A percentile compares a stretch with the other conserved stretches of the same genome.
Evolutionary conservation across 1,140 invertebrate genomes (phyloP).

Genomic region (Sarcophaga bullata): DNA sequence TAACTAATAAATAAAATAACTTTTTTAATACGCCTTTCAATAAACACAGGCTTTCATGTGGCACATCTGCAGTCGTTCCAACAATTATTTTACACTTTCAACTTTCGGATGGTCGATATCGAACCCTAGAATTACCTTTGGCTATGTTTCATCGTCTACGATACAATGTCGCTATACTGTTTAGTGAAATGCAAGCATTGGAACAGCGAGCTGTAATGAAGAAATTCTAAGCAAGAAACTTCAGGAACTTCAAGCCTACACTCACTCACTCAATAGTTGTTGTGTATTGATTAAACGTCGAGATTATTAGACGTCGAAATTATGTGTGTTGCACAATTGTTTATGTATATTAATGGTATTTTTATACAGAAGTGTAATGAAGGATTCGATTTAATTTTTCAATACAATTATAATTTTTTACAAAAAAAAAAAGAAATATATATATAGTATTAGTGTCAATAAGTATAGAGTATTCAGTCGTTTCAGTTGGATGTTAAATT

Average conservation of each 20-base stretch:
- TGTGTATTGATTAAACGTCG: not conserved
- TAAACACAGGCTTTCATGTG: not conserved
- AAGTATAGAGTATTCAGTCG: too few species aligned
- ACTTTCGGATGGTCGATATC: conserved; percentile 53
- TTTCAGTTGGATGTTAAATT: too few species aligned
- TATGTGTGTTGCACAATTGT: too few species aligned
- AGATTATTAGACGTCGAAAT: too few species aligned
- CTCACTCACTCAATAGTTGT: not conserved
- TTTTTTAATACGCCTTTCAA: not conserved
- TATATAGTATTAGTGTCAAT: too few species aligned
- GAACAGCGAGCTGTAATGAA: conserved; percentile 59
- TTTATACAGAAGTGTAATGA: too few species aligned
- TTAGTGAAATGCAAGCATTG: conserved; percentile 60
- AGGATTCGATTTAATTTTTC: too few species aligned
- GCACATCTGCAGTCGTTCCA: conserved; percentile 44
- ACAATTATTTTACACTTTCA: conserved; percentile 63
- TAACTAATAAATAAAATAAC: too few species aligned
- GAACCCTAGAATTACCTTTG: conserved; percentile 60
- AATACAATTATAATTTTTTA: too few species aligned
- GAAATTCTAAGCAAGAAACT: conserved; percentile 46
- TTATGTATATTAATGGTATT: too few species aligned
- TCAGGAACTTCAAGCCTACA: too few species aligned
- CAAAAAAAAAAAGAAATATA: too few species aligned
- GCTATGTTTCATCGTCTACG: conserved; percentile 62
- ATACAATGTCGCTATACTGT: conserved; percentile 57